A percentile compares a stretch with the other conserved stretches of the same genome.
These are phyloP conservation scores for Atherinomorus stipes DNA, from an alignment of 2,113 vertebrate species.

Conservation along the genomic window DNA sequence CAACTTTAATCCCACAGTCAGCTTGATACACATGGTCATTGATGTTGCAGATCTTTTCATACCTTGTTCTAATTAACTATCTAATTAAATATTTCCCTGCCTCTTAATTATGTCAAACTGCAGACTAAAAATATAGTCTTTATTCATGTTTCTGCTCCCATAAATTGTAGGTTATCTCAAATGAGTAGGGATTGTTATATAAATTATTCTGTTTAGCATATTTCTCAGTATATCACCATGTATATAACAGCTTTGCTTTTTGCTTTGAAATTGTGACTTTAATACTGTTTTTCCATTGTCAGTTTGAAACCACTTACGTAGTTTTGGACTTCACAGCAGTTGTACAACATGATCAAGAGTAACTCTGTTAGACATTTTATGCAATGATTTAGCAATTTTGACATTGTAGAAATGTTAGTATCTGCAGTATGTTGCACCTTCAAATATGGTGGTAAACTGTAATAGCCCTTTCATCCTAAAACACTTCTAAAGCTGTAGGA, in stretches of 20 bases:
- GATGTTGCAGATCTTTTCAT: neutral
- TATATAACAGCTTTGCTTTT: conserved; percentile 4
- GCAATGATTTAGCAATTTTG: neutral
- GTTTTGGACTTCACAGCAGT: conserved; percentile 21
- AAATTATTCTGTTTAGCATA: neutral
- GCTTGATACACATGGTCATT: neutral
- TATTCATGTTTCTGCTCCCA: neutral
- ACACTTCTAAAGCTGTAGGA: conserved; percentile 1
- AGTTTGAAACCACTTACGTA: conserved; percentile 22
- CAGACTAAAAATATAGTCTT: neutral
- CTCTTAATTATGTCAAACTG: neutral
- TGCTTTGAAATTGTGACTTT: conserved; percentile 21
- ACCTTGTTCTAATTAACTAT: too few species aligned
- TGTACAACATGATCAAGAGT: conserved; percentile 8
- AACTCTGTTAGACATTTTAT: conserved; percentile 16
- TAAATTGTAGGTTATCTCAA: too few species aligned
- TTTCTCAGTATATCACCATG: conserved; percentile 11
- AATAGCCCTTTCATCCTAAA: neutral
- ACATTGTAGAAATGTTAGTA: conserved; percentile 2
- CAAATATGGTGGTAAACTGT: neutral
- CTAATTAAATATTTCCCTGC: neutral
- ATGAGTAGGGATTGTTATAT: neutral
- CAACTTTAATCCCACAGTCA: neutral
- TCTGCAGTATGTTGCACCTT: neutral
- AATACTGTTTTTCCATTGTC: conserved; percentile 18